Evolutionary conservation across 2,888 invertebrate species (phyloP).

Genomic region (Drosophila putrida): DNA sequence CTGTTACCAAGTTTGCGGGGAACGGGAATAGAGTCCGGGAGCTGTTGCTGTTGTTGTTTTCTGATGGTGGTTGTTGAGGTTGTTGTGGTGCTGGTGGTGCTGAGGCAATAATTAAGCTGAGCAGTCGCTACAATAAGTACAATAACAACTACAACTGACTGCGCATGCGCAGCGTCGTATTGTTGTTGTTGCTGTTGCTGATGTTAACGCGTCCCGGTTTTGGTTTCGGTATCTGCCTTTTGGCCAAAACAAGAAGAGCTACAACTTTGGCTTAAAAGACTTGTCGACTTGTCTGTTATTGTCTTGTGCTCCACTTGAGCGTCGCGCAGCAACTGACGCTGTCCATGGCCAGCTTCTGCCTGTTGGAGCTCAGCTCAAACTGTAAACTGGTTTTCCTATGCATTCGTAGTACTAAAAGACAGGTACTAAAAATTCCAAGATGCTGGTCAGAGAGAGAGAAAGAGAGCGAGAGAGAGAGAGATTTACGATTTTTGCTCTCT

Average conservation of each 20-base stretch:
- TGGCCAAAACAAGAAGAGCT: conserved; percentile 1
- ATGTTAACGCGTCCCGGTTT: conserved; percentile 31
- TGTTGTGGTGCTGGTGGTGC: conserved; percentile 4
- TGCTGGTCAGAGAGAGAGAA: conserved; percentile 29
- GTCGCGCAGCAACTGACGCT: conserved; percentile 72
- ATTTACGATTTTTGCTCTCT: conserved; percentile 1
- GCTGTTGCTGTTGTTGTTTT: conserved; percentile 7
- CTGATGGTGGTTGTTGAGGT: conserved; percentile 5
- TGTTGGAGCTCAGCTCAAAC: conserved; percentile 15
- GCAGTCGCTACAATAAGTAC: conserved; percentile 46
- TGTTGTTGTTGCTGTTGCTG: conserved; percentile 7
- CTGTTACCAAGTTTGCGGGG: conserved; percentile 24
- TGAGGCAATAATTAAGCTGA: conserved; percentile 74
- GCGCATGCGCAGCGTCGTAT: conserved; percentile 71
- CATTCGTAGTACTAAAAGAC: conserved; percentile 45
- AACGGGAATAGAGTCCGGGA: conserved; percentile 44
- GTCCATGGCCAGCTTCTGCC: conserved; percentile 39
- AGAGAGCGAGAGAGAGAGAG: background rate
- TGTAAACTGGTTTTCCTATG: conserved; percentile 47
- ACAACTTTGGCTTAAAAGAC: conserved; percentile 7
- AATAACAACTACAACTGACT: conserved; percentile 48
- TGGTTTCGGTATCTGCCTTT: conserved; percentile 27
- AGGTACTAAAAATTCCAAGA: conserved; percentile 65
- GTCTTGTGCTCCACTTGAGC: conserved; percentile 74
- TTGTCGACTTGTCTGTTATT: conserved; percentile 5